Evolutionary conservation across 1,140 invertebrate species (phyloP).

Genomic region (Macrotrachela quadricornifera): DNA sequence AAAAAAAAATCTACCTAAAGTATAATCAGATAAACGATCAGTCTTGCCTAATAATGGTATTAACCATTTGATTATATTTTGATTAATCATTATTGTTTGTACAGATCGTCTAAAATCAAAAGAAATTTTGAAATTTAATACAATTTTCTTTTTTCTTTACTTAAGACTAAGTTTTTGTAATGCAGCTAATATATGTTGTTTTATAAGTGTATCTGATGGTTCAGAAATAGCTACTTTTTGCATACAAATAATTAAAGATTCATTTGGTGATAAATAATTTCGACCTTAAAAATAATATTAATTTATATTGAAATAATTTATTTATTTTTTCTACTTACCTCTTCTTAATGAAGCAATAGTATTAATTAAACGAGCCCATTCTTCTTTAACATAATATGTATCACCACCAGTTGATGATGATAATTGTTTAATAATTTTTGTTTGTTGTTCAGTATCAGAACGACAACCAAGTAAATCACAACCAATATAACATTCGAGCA

Average conservation of each 20-base stretch:
- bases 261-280: constrained; percentile 9
- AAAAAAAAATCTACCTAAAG: no score
- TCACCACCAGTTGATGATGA: constrained; percentile 15
- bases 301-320: no score
- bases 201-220: constrained; percentile 30
- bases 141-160: constrained; percentile 19
- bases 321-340: no score
- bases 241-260: constrained; percentile 26
- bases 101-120: constrained; percentile 13
- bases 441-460: not conserved
- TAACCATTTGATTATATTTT: constrained; percentile 41
- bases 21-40: constrained; percentile 33
- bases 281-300: no score
- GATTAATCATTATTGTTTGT: constrained; percentile 40
- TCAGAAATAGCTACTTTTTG: constrained; percentile 25
- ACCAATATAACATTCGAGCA: constrained; percentile 24
- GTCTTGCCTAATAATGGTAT: constrained; percentile 34
- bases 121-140: no score
- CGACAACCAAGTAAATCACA: constrained; percentile 22
- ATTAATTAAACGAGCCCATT: constrained; percentile 38
- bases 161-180: constrained; percentile 43
- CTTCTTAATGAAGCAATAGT: constrained; percentile 36
- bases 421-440: not conserved
- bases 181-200: constrained; percentile 42
- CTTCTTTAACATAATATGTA: constrained; percentile 22